Percentiles rank a stretch among this genome's conserved stretches.
phyloP scores from a whole-genome alignment of 1,140 invertebrate genomes.

The Copidosoma floridanum region DNA sequence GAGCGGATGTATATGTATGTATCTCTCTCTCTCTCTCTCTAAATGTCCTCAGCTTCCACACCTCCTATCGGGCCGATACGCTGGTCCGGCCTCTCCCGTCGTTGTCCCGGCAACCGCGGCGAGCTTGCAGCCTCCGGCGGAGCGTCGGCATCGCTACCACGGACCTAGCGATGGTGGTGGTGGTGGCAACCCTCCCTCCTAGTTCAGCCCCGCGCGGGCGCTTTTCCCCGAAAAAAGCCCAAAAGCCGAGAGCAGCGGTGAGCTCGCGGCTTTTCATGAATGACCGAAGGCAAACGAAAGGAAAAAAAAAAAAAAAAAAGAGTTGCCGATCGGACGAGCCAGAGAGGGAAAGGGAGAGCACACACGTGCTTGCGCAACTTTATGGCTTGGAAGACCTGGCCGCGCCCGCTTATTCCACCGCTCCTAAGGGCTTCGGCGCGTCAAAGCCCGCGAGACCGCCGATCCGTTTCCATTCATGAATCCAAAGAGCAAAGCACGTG shows the following conservation, averaged over 20 bases:
- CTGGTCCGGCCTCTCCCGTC: slow-evolving; percentile 54
- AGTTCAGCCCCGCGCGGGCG: not conserved
- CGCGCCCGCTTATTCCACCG: no score
- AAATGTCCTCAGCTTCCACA: no score
- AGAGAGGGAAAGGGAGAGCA: no score
- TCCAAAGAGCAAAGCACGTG: no score
- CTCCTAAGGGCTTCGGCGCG: slow-evolving; percentile 49
- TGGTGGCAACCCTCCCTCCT: no score
- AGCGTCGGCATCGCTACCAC: not conserved
- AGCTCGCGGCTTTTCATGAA: no score
- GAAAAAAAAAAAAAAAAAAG: no score
- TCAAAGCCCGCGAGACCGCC: not conserved
- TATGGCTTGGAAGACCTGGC: slow-evolving; percentile 55
- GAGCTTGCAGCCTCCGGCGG: not conserved
- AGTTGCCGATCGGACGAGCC: no score
- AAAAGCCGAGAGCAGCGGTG: not conserved
- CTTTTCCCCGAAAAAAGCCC: no score
- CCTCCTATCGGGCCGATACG: slow-evolving; percentile 39
- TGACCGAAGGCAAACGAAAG: no score
- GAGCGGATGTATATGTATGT: not conserved
- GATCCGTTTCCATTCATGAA: not conserved
- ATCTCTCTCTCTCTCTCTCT: slow-evolving; percentile 10
- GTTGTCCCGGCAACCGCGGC: slow-evolving; percentile 49
- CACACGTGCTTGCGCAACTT: slow-evolving; percentile 41
- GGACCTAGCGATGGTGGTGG: not conserved